Evolutionary conservation across 2,113 vertebrate species (phyloP).

Genomic region (Polyodon spathula): DNA sequence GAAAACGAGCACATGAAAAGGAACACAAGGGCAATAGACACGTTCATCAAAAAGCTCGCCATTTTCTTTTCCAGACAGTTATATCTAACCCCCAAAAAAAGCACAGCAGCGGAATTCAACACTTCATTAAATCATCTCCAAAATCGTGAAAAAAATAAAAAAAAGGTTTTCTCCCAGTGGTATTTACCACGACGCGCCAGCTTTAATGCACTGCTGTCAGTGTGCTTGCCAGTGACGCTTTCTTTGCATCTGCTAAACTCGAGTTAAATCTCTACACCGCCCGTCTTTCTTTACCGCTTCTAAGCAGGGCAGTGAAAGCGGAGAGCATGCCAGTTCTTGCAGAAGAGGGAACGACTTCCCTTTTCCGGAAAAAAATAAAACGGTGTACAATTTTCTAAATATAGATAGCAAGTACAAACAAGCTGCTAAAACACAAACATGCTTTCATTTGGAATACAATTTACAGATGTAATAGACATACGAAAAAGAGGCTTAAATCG

Average conservation of each 20-base stretch:
- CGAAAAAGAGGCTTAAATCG: no score
- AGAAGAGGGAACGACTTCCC: slow-evolving; percentile 41
- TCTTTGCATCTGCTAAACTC: slow-evolving; percentile 8
- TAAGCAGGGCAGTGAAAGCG: slow-evolving; percentile 15
- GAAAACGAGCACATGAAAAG: slow-evolving; percentile 36
- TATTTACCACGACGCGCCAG: slow-evolving; percentile 12
- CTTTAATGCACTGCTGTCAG: slow-evolving; percentile 21
- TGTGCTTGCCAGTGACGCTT: slow-evolving; percentile 27
- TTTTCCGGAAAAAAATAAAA: slow-evolving; percentile 25
- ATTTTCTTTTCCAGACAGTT: slow-evolving; percentile 53
- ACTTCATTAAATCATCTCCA: slow-evolving; percentile 34
- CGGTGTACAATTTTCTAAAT: neutral
- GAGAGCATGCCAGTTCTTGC: slow-evolving; percentile 42
- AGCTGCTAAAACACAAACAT: no score
- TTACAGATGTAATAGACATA: no score
- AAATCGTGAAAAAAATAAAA: slow-evolving; percentile 7
- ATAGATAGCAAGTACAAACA: no score
- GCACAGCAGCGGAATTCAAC: neutral
- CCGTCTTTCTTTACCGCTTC: neutral
- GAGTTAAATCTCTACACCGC: slow-evolving; percentile 16
- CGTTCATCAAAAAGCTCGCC: slow-evolving; percentile 55
- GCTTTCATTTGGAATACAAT: no score
- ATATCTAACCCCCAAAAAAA: slow-evolving; percentile 20
- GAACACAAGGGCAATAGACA: slow-evolving; percentile 35
- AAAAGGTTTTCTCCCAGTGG: slow-evolving; percentile 6